Evolutionary conservation across 2,113 vertebrate genomes (phyloP).

Genomic region (Callithrix jacchus): DNA sequence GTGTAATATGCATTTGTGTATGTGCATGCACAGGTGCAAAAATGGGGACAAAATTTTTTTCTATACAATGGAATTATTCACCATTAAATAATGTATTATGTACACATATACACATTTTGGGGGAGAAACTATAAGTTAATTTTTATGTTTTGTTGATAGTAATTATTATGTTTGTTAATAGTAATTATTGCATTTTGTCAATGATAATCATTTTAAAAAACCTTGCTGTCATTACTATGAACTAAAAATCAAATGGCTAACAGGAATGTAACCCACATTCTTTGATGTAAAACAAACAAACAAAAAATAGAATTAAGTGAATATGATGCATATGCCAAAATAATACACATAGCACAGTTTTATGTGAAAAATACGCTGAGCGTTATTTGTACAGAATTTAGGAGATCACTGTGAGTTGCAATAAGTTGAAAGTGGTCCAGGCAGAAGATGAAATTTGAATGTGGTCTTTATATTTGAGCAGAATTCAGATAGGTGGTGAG

Average conservation of each 20-base stretch:
- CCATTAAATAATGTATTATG: background rate
- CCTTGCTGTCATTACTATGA: background rate
- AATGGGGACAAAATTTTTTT: background rate
- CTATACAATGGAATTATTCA: background rate
- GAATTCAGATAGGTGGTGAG: background rate
- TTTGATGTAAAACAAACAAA: background rate
- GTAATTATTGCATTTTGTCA: background rate
- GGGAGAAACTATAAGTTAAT: background rate
- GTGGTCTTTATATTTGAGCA: background rate
- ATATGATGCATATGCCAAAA: background rate
- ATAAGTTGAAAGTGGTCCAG: background rate
- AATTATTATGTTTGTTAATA: background rate
- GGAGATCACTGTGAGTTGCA: background rate
- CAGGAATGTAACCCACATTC: background rate
- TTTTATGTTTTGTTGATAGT: background rate
- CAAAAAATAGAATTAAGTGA: background rate
- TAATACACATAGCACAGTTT: background rate
- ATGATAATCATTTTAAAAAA: background rate
- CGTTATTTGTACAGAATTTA: background rate
- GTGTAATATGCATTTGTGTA: background rate
- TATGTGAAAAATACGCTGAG: background rate
- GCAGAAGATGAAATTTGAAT: background rate
- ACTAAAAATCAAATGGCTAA: background rate
- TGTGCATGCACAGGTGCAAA: fast-evolving
- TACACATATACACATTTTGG: background rate